These are phyloP conservation scores for Burhinus bistriatus DNA, from an alignment of 2,113 vertebrate genomes.

Conservation along the genomic window DNA sequence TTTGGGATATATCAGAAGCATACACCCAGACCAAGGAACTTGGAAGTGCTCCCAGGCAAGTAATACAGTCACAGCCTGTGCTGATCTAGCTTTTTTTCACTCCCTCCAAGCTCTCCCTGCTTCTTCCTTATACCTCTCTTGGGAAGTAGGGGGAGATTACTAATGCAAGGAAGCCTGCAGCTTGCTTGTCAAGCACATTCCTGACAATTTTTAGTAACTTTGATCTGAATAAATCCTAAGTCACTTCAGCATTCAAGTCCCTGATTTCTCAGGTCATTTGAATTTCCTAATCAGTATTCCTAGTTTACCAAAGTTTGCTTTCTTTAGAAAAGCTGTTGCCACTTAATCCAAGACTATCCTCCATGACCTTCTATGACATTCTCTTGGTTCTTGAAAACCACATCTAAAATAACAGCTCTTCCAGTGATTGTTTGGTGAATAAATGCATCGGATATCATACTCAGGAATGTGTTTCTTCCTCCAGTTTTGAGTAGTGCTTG, in stretches of 20 bases:
- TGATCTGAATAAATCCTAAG: not conserved
- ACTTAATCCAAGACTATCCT: not conserved
- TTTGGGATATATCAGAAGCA: not conserved
- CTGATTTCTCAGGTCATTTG: not conserved
- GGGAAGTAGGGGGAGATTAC: not conserved
- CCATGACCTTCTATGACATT: not conserved
- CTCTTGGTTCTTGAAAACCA: not conserved
- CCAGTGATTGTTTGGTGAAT: not conserved
- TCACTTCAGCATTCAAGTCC: not conserved
- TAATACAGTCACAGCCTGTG: not conserved
- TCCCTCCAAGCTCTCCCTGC: not conserved
- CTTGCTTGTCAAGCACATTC: slow-evolving; percentile 2
- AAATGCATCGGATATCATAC: not conserved
- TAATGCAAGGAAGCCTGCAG: not conserved
- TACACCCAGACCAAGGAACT: not conserved
- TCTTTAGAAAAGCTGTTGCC: not conserved
- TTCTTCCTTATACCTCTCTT: not conserved
- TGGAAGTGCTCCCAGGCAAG: slow-evolving; percentile 1
- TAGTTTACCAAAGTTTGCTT: not conserved
- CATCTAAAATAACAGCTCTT: not conserved
- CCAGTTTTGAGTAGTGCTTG: not conserved
- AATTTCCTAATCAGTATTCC: not conserved
- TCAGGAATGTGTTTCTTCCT: not conserved
- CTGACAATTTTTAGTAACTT: not conserved
- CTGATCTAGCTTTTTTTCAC: not conserved